Evolutionary conservation across 2,113 vertebrate species (phyloP).

Genomic region (Xenopus tropicalis): DNA sequence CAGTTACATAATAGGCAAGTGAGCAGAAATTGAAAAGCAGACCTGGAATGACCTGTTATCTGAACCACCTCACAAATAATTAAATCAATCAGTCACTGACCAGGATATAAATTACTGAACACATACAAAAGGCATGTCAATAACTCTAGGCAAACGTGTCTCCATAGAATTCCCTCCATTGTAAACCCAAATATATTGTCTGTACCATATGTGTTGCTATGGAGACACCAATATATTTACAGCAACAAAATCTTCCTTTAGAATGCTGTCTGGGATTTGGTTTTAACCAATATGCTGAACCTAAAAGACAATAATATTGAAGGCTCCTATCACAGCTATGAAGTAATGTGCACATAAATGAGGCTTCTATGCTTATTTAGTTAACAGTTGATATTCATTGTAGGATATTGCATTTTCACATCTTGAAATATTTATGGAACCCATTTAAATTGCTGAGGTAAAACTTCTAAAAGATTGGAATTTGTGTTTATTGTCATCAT

Average conservation of each 20-base stretch:
- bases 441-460: not conserved
- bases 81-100: slow-evolving; percentile 14
- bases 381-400: slow-evolving; percentile 24
- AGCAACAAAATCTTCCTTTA: slow-evolving; percentile 20
- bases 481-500: slow-evolving; percentile 2
- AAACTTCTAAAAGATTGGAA: not conserved
- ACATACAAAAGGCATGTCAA: slow-evolving; percentile 20
- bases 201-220: slow-evolving; percentile 24
- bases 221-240: slow-evolving; percentile 32
- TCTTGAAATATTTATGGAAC: slow-evolving; percentile 28
- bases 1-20: slow-evolving; percentile 1
- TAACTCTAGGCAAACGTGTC: not conserved
- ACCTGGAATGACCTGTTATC: slow-evolving; percentile 1
- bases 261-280: slow-evolving; percentile 5
- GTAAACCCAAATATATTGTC: slow-evolving; percentile 18
- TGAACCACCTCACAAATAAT: slow-evolving; percentile 12
- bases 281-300: slow-evolving; percentile 1
- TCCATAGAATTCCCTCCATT: not conserved
- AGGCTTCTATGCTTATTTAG: not conserved
- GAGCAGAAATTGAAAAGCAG: not conserved
- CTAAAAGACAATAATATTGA: slow-evolving; percentile 30
- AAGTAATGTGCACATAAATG: not conserved
- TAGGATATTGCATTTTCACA: slow-evolving; percentile 3
- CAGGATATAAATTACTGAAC: slow-evolving; percentile 15
- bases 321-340: slow-evolving; percentile 16